phyloP scores from a whole-genome alignment of 2,113 vertebrate genomes.

The Myiagra hebetior region DNA sequence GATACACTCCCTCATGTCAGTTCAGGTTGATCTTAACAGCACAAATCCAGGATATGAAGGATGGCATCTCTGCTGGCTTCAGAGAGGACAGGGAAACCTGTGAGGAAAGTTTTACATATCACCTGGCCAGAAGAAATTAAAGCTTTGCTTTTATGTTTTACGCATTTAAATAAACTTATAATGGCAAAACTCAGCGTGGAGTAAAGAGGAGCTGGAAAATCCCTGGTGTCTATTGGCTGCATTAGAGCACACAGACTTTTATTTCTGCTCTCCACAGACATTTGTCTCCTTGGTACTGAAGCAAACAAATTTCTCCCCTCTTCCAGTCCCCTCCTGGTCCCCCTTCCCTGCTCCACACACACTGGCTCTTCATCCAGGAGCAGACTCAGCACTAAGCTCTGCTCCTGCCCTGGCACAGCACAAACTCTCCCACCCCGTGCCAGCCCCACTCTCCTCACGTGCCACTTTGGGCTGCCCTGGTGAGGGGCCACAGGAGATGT shows the following conservation, averaged over 20 bases:
- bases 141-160: not conserved
- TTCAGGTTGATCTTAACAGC: not conserved
- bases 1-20: constrained; percentile 26
- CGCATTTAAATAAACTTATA: not conserved
- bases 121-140: not conserved
- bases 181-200: not conserved
- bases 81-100: not conserved
- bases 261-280: not conserved
- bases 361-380: not conserved
- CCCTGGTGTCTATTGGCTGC: not conserved
- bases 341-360: not conserved
- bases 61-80: not conserved
- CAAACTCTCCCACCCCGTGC: accelerated
- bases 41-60: not conserved
- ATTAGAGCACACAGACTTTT: not conserved
- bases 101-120: not conserved
- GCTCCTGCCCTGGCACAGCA: not conserved
- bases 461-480: not conserved
- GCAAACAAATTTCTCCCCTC: not conserved
- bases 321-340: not conserved
- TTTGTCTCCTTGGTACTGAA: not conserved
- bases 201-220: not conserved
- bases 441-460: accelerated
- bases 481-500: not conserved
- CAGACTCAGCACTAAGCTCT: not conserved